These are phyloP conservation scores for Mimas tiliae DNA, from an alignment of 2,888 invertebrate genomes.

Conservation along the genomic window DNA sequence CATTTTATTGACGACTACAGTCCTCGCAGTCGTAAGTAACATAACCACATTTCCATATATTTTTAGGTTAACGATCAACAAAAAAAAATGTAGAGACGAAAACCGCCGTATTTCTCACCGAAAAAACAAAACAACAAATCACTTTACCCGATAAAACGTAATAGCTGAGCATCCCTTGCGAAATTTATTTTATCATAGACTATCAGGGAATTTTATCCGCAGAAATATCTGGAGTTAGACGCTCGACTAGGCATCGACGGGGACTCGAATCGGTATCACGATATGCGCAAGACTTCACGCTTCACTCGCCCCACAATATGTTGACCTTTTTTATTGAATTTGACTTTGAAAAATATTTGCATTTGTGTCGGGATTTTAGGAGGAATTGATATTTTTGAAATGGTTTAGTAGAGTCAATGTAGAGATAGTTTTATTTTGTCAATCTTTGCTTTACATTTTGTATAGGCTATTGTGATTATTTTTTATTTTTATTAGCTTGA, in stretches of 20 bases:
- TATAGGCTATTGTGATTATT: no score
- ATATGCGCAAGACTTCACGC: constrained; percentile 34
- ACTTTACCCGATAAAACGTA: constrained; percentile 29
- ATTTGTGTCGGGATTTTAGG: neutral
- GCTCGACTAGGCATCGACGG: constrained; percentile 31
- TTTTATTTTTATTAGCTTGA: no score
- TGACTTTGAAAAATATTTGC: constrained; percentile 37
- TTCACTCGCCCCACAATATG: constrained; percentile 44
- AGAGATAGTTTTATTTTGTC: neutral
- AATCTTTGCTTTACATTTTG: neutral
- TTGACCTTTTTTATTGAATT: constrained; percentile 45
- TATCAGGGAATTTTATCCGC: constrained; percentile 30
- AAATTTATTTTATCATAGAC: constrained; percentile 31
- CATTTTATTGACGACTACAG: neutral
- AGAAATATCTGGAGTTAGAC: constrained; percentile 28
- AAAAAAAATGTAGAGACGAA: constrained; percentile 10
- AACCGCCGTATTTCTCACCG: constrained; percentile 16
- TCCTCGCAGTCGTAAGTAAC: neutral
- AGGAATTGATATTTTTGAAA: neutral
- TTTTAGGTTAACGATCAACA: constrained; percentile 26
- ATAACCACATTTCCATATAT: neutral
- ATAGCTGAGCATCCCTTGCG: constrained; percentile 27
- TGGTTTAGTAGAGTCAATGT: neutral
- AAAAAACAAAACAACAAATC: constrained; percentile 30
- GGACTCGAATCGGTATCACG: constrained; percentile 27